Evolutionary conservation across 2,797 vertebrate species (phyloP).

Genomic region (Rousettus madagascariensis): DNA sequence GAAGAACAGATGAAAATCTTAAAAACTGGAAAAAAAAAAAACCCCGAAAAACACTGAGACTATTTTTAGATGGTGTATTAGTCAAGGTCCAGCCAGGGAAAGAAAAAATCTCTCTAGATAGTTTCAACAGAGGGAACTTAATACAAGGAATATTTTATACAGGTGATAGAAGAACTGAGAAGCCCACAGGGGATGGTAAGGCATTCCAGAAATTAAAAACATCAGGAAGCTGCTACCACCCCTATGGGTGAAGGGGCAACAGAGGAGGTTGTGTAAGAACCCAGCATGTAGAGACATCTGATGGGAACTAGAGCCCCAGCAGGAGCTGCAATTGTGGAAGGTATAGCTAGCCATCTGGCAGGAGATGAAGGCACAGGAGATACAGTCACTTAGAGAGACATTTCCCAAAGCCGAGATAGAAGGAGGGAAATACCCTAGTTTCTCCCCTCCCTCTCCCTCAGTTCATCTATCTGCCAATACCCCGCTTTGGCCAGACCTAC

Average conservation of each 20-base stretch:
- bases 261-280: background rate
- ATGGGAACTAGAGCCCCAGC: background rate
- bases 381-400: background rate
- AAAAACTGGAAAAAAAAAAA: background rate
- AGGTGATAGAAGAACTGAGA: background rate
- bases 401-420: background rate
- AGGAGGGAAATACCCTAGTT: background rate
- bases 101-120: background rate
- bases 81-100: background rate
- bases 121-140: background rate
- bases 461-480: background rate
- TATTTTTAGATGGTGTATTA: conserved; percentile 31
- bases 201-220: background rate
- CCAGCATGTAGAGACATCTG: background rate
- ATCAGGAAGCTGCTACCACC: background rate
- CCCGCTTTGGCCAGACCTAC: background rate
- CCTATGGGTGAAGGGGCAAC: background rate
- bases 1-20: conserved; percentile 34
- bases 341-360: background rate
- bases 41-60: background rate
- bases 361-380: background rate
- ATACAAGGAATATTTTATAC: background rate
- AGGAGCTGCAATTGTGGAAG: background rate
- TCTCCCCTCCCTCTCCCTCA: background rate
- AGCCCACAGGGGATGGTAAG: background rate